These are phyloP conservation scores for Elaphurus davidianus DNA, from an alignment of 2,113 vertebrate species.

Conservation along the genomic window DNA sequence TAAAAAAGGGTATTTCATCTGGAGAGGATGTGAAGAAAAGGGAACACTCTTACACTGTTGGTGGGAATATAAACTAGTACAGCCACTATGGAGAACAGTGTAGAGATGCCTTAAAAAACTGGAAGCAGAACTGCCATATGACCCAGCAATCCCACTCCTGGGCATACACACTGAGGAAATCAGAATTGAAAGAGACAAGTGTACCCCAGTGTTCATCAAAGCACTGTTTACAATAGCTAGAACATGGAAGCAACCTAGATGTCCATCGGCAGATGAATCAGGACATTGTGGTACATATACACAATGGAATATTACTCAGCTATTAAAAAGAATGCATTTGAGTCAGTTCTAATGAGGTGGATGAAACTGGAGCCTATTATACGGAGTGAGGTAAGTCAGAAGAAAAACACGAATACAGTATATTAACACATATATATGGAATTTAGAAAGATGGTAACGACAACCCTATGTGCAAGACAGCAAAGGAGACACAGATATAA, in stretches of 20 bases:
- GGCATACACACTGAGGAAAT: neutral
- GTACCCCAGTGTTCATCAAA: neutral
- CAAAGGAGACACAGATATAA: neutral
- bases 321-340: neutral
- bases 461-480: neutral
- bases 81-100: neutral
- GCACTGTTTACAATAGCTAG: neutral
- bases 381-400: neutral
- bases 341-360: neutral
- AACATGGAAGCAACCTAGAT: neutral
- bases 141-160: neutral
- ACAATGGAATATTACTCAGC: neutral
- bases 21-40: neutral
- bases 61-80: neutral
- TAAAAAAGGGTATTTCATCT: neutral
- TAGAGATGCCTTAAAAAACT: neutral
- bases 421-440: neutral
- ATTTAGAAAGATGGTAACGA: neutral
- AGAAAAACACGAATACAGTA: neutral
- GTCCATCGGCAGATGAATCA: neutral
- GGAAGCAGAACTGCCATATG: neutral
- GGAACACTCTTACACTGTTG: neutral
- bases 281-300: neutral
- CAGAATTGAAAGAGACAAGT: neutral
- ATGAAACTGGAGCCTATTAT: neutral